Conservation (phyloP, 2,888 invertebrate species). For the Protonemura montana region DNA sequence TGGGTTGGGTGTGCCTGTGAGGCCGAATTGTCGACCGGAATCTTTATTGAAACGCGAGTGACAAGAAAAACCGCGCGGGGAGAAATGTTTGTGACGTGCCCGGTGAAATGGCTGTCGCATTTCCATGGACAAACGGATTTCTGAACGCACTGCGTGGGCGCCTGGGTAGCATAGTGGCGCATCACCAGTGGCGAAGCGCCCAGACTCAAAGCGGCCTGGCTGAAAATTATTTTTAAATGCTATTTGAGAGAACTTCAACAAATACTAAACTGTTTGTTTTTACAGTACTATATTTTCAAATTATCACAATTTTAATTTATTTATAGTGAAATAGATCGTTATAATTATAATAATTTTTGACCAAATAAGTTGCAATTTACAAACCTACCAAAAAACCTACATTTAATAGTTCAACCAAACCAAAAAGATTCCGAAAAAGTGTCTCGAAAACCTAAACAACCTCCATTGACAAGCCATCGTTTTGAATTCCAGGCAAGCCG, state of each 20-base stretch:
- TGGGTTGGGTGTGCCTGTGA: not conserved
- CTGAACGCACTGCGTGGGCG: not conserved
- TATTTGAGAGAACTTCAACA: too few relatives aligned
- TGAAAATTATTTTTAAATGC: too few relatives aligned
- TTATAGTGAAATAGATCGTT: too few relatives aligned
- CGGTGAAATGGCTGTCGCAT: slow-evolving; percentile 24
- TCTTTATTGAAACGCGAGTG: slow-evolving; percentile 33
- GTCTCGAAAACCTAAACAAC: too few relatives aligned
- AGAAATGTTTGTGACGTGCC: slow-evolving; percentile 33
- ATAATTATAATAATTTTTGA: too few relatives aligned
- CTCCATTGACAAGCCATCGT: not conserved
- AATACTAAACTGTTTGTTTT: too few relatives aligned
- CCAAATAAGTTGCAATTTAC: too few relatives aligned
- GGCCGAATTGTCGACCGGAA: slow-evolving; percentile 24
- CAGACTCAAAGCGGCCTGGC: not conserved
- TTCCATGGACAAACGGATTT: slow-evolving; percentile 28
- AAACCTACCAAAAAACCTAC: too few relatives aligned
- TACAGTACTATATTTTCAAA: too few relatives aligned
- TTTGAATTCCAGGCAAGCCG: slow-evolving; percentile 72
- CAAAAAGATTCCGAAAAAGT: too few relatives aligned
- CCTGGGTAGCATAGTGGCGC: not conserved
- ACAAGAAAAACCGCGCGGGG: slow-evolving; percentile 17
- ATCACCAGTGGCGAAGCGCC: not conserved
- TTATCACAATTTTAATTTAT: too few relatives aligned
- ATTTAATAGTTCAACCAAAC: not conserved